phyloP scores from a whole-genome alignment of 2,113 vertebrate genomes.

The Microtus pennsylvanicus region DNA sequence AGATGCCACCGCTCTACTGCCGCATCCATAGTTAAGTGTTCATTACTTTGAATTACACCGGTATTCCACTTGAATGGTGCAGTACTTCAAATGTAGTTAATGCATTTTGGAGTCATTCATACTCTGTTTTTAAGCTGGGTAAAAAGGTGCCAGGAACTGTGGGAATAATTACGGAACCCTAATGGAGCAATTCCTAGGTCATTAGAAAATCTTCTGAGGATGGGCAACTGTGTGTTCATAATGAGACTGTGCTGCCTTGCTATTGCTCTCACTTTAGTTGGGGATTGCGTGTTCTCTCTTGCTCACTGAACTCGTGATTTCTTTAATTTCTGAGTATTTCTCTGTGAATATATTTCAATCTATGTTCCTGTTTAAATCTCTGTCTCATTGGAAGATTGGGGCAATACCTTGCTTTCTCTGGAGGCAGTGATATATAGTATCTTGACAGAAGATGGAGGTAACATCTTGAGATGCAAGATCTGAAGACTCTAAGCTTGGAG shows the following conservation, averaged over 20 bases:
- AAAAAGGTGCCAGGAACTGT: slow-evolving; percentile 37
- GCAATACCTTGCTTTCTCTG: neutral
- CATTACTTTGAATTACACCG: slow-evolving; percentile 47
- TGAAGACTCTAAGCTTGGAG: neutral
- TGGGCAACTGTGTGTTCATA: neutral
- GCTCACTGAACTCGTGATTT: neutral
- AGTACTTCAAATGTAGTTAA: slow-evolving; percentile 50
- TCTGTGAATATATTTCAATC: neutral
- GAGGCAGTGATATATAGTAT: neutral
- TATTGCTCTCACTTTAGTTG: neutral
- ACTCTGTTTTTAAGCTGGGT: slow-evolving; percentile 44
- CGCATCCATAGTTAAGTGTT: slow-evolving; percentile 17
- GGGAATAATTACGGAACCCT: slow-evolving; percentile 39
- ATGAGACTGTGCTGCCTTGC: neutral
- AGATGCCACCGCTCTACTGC: slow-evolving; percentile 17
- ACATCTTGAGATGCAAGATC: neutral
- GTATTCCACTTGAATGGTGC: slow-evolving; percentile 3
- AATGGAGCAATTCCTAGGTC: neutral
- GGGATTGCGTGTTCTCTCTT: neutral
- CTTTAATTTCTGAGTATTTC: slow-evolving; percentile 47
- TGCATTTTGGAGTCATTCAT: slow-evolving; percentile 33
- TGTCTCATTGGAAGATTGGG: neutral
- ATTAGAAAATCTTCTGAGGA: slow-evolving; percentile 29
- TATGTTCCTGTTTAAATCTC: neutral
- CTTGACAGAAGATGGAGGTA: neutral